Conservation (phyloP, 2,113 vertebrate genomes). For the Oreocharis arfaki region DNA sequence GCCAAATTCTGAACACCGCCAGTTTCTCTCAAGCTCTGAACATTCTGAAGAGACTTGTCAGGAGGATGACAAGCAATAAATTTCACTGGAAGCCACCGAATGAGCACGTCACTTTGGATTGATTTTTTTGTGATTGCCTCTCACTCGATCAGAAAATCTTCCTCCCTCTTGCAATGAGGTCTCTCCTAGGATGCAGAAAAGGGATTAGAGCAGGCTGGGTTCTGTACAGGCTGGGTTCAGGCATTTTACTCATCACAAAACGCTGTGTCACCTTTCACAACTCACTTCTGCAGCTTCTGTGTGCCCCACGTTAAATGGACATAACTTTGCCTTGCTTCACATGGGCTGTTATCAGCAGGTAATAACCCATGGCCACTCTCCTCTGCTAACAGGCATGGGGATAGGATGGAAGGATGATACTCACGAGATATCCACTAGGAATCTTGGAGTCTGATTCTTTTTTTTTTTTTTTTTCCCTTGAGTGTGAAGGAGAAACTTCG, state of each 20-base stretch:
- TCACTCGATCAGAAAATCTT: background rate
- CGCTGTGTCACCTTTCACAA: background rate
- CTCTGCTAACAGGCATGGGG: background rate
- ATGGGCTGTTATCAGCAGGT: fast-evolving
- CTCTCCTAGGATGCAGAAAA: background rate
- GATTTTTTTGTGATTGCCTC: background rate
- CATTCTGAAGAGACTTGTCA: background rate
- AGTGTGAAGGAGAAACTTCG: background rate
- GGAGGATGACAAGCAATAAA: background rate
- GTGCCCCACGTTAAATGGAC: background rate
- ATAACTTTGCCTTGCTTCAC: background rate
- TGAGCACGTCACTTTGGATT: background rate
- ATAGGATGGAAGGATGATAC: background rate
- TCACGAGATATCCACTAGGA: background rate
- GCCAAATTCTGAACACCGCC: background rate
- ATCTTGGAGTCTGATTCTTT: background rate
- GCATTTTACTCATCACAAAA: background rate
- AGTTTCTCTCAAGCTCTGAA: background rate
- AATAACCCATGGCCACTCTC: background rate
- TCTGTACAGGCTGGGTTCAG: background rate
- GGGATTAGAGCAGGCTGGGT: background rate
- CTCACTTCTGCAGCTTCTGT: background rate
- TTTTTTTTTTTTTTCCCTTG: background rate
- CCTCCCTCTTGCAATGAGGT: background rate
- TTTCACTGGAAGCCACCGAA: background rate